phyloP scores from a whole-genome alignment of 2,113 vertebrate genomes.

The Cinclus cinclus region DNA sequence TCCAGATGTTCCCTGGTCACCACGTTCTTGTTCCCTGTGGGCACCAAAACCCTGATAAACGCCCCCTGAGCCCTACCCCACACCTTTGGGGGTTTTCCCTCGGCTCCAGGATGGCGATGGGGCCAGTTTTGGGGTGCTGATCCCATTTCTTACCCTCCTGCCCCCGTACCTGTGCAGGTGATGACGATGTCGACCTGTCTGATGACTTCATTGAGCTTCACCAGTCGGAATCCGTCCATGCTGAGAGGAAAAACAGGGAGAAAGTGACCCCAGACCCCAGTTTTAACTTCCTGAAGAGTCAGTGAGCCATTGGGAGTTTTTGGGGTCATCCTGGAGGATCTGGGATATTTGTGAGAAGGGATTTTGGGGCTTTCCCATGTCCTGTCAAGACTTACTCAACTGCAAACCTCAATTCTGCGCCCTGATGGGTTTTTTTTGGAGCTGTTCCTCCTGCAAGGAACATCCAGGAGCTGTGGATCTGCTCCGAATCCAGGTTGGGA shows the following conservation, averaged over 20 bases:
- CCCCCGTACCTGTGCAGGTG: conserved; percentile 90
- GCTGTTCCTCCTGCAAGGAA: neutral
- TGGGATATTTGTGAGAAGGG: neutral
- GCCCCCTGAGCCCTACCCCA: too few species aligned
- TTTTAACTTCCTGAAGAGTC: neutral
- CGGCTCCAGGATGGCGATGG: too few species aligned
- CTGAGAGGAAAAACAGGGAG: conserved; percentile 50
- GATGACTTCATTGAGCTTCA: conserved; percentile 96
- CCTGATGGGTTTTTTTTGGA: fast-evolving
- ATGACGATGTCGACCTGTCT: conserved; percentile 97
- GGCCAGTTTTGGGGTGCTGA: too few species aligned
- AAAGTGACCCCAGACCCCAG: fast-evolving
- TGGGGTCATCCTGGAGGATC: neutral
- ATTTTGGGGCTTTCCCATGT: neutral
- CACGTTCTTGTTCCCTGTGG: conserved; percentile 95
- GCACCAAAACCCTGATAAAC: neutral
- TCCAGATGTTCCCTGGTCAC: conserved; percentile 94
- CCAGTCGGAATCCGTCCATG: conserved; percentile 98
- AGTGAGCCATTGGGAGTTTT: fast-evolving
- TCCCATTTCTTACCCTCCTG: too few species aligned
- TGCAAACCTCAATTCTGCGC: fast-evolving
- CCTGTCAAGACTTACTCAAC: neutral
- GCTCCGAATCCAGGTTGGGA: neutral
- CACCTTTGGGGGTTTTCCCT: neutral
- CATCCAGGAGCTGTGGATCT: neutral